Evolutionary conservation across 2,888 invertebrate species (phyloP).

Genomic region (Aplocera efformata): DNA sequence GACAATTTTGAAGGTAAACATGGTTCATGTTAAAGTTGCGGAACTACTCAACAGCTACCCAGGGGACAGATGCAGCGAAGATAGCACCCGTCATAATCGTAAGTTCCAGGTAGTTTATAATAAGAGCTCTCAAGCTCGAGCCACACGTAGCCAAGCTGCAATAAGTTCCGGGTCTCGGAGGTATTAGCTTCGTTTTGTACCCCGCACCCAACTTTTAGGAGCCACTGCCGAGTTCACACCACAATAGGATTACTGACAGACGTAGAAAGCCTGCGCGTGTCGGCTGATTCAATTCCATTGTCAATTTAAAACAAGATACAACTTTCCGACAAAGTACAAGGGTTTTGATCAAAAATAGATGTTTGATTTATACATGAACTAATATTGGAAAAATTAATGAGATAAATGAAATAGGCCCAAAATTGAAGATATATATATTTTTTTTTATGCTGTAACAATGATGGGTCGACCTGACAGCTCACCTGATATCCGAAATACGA

Average conservation of each 20-base stretch:
- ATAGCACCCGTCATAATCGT: conserved; percentile 12
- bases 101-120: conserved; percentile 20
- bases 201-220: conserved; percentile 56
- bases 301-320: conserved; percentile 48
- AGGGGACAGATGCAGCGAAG: conserved; percentile 12
- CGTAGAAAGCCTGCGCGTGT: conserved; percentile 56
- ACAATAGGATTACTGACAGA: conserved; percentile 71
- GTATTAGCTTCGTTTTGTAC: conserved; percentile 51
- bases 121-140: conserved; percentile 16
- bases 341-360: too few species aligned
- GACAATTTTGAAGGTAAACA: too few species aligned
- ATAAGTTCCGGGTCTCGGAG: conserved; percentile 43
- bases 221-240: conserved; percentile 57
- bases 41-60: conserved; percentile 7
- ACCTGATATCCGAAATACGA: too few species aligned
- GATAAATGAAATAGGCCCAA: too few species aligned
- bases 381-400: too few species aligned
- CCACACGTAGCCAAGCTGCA: conserved; percentile 26
- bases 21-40: too few species aligned
- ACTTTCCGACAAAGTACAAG: too few species aligned
- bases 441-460: too few species aligned
- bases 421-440: too few species aligned
- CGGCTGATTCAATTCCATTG: conserved; percentile 64
- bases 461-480: too few species aligned
- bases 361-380: too few species aligned